Base-by-base conservation (phyloP, 2,113 vertebrate genomes). In the Centropus unirufus region DNA sequence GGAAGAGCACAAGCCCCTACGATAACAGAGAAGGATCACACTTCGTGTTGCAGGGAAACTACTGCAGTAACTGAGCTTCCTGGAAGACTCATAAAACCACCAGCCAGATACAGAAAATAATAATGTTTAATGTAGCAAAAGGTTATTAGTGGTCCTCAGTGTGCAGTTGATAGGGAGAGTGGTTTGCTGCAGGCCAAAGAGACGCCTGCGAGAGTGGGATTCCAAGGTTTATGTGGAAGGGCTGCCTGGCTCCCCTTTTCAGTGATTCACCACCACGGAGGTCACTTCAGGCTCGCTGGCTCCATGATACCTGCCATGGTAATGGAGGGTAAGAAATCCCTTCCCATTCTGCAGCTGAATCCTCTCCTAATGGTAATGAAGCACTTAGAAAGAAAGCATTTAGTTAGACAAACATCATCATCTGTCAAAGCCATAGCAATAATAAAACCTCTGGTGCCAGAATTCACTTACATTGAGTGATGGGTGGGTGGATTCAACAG, bases 371-470 rank as follows among this genome's bases (percentile, higher is more conserved):
- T 73, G 55, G 66, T 94, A 97, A 97, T 93, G 89, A 97, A 74
- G 73, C 67, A 81, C 84, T 85, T 77, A 96, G 89, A 93, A 93
- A 82, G 54, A 91, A 95, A 64, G 72, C 82, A 72, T 96, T 97
- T 97, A 95, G 83, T 96, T 94, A 96, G 93, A 94, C 66, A 95
- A 97, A 92, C 91, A 96, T 93, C 79, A 96, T 95, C 86, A 93
- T 95, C 92, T 89, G 86, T 96, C 96, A 96, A 87, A 96, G 82
- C 82, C 90, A 93, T 32, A 76, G 76, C 87, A 95, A 87, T 96
- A 95, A 95, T 94, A 95, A 97, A 97, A 89, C 91, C 76, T 81
- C 77, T 92, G 63, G 87, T 96, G 79, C 92, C 93, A 95, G 92
- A 87, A 97, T 89, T 94, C 83, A 85, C 95, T 97, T 96, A 92